These are phyloP conservation scores for Nomada ferruginata DNA, from an alignment of 2,888 invertebrate genomes.

Conservation along the genomic window DNA sequence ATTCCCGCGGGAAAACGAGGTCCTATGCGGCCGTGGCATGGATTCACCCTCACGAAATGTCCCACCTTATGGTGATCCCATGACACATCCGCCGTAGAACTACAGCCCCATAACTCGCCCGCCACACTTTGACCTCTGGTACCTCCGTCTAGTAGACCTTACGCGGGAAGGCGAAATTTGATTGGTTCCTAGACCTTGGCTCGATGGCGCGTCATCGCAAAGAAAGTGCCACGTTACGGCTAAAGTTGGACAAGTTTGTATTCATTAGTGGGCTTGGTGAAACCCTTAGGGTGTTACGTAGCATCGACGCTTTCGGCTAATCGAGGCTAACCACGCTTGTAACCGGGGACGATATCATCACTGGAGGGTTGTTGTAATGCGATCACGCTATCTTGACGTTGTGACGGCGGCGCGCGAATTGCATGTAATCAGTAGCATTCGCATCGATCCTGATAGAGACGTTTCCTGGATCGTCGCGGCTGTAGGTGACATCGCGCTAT, in stretches of 20 bases:
- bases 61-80: constrained; percentile 84
- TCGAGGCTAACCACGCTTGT: constrained; percentile 46
- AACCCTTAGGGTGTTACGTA: background rate
- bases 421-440: constrained; percentile 62
- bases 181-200: constrained; percentile 75
- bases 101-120: constrained; percentile 80
- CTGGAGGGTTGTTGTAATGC: constrained; percentile 58
- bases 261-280: background rate
- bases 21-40: constrained; percentile 62
- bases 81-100: constrained; percentile 76
- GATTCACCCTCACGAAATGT: constrained; percentile 80
- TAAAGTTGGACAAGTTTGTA: background rate
- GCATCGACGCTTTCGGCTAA: constrained; percentile 35
- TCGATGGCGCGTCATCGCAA: background rate
- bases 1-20: constrained; percentile 75
- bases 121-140: constrained; percentile 70
- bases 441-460: constrained; percentile 63
- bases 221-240: background rate
- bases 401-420: constrained; percentile 57
- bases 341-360: constrained; percentile 50
- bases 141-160: constrained; percentile 46
- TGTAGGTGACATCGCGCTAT: constrained; percentile 33
- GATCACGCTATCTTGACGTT: constrained; percentile 67
- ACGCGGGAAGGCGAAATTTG: constrained; percentile 73
- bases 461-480: constrained; percentile 67